Conservation (phyloP, 2,797 vertebrate species). For the Artibeus lituratus region DNA sequence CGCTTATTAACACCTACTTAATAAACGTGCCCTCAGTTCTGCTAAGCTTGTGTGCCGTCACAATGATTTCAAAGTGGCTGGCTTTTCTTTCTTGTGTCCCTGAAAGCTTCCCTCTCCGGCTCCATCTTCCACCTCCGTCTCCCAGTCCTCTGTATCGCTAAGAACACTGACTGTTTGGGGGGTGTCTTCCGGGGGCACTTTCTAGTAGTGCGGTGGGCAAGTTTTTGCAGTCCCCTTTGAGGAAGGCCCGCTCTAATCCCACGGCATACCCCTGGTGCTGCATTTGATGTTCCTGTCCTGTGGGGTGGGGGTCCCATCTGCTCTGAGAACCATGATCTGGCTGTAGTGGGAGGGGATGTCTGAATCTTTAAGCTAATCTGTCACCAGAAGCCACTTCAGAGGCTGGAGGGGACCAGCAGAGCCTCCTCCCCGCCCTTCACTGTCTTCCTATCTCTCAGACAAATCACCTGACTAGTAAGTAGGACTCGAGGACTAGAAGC, state of each 20-base stretch:
- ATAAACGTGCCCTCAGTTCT: not conserved
- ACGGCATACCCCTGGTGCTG: not conserved
- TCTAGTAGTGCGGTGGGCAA: not conserved
- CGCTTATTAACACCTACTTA: not conserved
- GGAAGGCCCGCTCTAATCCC: not conserved
- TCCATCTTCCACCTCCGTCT: not conserved
- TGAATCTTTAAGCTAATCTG: not conserved
- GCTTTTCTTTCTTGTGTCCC: not conserved
- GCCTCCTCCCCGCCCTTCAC: not conserved
- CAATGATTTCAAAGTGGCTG: not conserved
- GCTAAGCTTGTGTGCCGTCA: not conserved
- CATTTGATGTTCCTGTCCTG: fast-evolving
- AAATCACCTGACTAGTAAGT: not conserved
- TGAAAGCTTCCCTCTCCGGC: not conserved
- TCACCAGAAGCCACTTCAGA: constrained; percentile 26
- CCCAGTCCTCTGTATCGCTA: not conserved
- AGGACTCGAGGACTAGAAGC: not conserved
- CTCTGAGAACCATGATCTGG: not conserved
- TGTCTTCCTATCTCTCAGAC: not conserved
- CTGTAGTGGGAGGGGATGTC: not conserved
- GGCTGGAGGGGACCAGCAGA: not conserved
- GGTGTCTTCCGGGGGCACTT: not conserved
- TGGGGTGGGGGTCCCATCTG: not conserved
- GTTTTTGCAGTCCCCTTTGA: not conserved
- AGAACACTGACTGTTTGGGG: not conserved